These are phyloP conservation scores for Clostera curtula DNA, from an alignment of 2,888 invertebrate genomes.

Conservation along the genomic window DNA sequence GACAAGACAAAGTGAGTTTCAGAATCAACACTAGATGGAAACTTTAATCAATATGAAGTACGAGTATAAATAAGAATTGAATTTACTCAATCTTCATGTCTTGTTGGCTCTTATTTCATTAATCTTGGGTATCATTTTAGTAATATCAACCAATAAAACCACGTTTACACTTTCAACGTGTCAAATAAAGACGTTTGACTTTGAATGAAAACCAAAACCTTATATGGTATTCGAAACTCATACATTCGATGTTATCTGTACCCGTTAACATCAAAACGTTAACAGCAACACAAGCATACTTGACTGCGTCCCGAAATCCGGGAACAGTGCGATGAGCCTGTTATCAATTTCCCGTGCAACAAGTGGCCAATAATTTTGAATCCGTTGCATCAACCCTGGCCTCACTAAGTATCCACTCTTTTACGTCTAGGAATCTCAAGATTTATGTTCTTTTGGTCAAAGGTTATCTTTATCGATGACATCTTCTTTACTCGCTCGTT, in stretches of 20 bases:
- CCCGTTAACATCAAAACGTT: constrained; percentile 4
- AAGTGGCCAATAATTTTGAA: constrained; percentile 72
- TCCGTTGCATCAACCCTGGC: constrained; percentile 48
- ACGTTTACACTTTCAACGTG: too few species aligned
- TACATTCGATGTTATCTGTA: not conserved
- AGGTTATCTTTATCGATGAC: constrained; percentile 31
- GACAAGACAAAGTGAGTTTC: too few species aligned
- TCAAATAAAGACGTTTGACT: not conserved
- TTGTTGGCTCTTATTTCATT: too few species aligned
- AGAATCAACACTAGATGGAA: too few species aligned
- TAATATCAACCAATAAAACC: too few species aligned
- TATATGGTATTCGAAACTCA: not conserved
- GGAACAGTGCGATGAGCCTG: constrained; percentile 48
- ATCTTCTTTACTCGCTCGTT: constrained; percentile 23
- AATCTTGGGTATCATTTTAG: too few species aligned
- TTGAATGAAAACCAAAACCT: not conserved
- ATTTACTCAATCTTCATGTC: too few species aligned
- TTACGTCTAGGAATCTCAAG: constrained; percentile 31
- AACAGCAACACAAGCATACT: constrained; percentile 42
- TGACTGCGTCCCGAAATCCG: constrained; percentile 54
- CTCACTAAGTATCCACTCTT: constrained; percentile 32
- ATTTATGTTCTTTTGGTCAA: constrained; percentile 26
- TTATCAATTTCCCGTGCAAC: constrained; percentile 71
- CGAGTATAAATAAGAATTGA: too few species aligned
- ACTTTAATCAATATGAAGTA: too few species aligned